Percentiles rank a stretch among this genome's conserved stretches.
Evolutionary conservation across 2,113 vertebrate species (phyloP).

Genomic region (Tautogolabrus adspersus): DNA sequence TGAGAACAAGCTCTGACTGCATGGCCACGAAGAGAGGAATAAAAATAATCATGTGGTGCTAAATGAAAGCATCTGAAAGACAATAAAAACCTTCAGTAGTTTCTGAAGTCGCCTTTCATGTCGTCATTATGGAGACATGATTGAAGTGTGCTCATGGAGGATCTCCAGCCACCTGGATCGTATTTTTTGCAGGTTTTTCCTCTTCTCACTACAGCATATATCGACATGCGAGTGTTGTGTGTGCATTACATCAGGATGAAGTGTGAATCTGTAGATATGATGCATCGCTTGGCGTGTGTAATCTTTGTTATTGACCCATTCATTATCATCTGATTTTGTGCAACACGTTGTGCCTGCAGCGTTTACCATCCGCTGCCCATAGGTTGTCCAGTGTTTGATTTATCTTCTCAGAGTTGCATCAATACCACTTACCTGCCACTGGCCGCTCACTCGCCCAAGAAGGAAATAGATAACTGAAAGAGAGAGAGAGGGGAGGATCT

Average conservation of each 20-base stretch:
- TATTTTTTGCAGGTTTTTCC: too few relatives aligned
- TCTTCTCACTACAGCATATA: neutral
- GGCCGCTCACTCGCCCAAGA: neutral
- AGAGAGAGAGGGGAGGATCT: neutral
- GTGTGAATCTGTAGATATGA: slow-evolving; percentile 18
- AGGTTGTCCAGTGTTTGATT: slow-evolving; percentile 22
- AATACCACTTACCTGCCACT: slow-evolving; percentile 30
- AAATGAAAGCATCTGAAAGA: neutral
- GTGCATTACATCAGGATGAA: slow-evolving; percentile 9
- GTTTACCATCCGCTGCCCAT: slow-evolving; percentile 30
- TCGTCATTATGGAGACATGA: too few relatives aligned
- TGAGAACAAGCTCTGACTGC: neutral
- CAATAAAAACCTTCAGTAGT: neutral
- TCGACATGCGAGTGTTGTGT: neutral
- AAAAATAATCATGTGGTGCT: neutral
- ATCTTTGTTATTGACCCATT: slow-evolving; percentile 41
- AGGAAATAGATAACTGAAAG: slow-evolving; percentile 26
- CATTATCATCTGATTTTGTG: slow-evolving; percentile 37
- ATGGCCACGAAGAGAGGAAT: neutral
- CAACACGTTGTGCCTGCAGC: neutral
- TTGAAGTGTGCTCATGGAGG: neutral
- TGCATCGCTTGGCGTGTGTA: slow-evolving; percentile 3
- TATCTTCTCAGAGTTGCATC: slow-evolving; percentile 29
- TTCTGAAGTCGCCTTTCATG: neutral
- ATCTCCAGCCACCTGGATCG: neutral